Conservation (phyloP, 2,113 vertebrate species). For the Podocnemis expansa region DNA sequence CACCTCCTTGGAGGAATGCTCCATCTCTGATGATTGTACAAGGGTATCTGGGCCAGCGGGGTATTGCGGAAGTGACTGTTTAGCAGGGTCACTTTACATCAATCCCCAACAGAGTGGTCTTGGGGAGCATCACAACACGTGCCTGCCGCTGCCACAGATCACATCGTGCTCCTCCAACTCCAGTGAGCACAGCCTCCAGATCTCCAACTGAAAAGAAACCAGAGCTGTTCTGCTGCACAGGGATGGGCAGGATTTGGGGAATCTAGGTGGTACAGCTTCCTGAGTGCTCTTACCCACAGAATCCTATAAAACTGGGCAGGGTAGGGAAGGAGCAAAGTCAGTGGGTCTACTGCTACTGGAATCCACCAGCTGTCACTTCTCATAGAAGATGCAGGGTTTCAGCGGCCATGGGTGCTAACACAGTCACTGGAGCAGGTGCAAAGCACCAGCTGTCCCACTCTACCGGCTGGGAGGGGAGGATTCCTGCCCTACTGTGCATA, state of each 20-base stretch:
- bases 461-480: fast-evolving
- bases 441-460: neutral
- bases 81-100: fast-evolving
- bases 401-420: neutral
- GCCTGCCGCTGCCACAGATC: neutral
- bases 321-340: neutral
- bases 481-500: neutral
- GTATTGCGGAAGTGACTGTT: neutral
- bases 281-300: neutral
- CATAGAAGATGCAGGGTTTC: neutral
- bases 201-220: neutral
- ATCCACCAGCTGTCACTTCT: neutral
- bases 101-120: neutral
- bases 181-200: neutral
- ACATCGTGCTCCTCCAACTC: fast-evolving
- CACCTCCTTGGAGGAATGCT: neutral
- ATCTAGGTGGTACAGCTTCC: neutral
- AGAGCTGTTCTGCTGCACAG: neutral
- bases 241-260: neutral
- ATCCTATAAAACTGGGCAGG: neutral
- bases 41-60: neutral
- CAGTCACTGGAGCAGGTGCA: neutral
- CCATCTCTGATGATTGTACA: neutral
- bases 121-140: neutral
- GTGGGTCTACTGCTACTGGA: neutral